Conservation (phyloP, 2,113 vertebrate genomes). For the Oncorhynchus masou region DNA sequence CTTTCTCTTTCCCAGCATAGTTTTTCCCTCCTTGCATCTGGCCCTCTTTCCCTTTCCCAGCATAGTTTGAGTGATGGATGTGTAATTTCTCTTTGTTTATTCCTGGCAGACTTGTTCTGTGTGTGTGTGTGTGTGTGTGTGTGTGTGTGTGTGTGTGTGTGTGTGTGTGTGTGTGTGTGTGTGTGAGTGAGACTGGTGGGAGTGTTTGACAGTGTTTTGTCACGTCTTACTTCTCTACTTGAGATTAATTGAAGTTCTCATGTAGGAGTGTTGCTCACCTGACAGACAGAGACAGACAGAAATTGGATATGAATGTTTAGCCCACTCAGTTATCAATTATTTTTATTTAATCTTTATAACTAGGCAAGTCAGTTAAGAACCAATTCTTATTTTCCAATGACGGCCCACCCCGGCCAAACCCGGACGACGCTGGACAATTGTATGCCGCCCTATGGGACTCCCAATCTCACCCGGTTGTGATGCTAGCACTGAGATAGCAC, state of each 20-base stretch:
- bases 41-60: background rate
- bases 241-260: slow-evolving; percentile 22
- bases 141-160: background rate
- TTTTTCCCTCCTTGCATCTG: slow-evolving; percentile 3
- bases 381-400: too few relatives aligned
- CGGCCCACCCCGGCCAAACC: too few relatives aligned
- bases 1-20: slow-evolving; percentile 6
- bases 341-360: too few relatives aligned
- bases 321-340: slow-evolving; percentile 51
- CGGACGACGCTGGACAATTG: too few relatives aligned
- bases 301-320: background rate
- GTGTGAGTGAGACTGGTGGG: too few relatives aligned
- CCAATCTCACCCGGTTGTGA: too few relatives aligned
- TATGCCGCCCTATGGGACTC: too few relatives aligned
- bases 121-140: background rate
- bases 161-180: background rate
- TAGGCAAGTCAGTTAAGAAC: too few relatives aligned
- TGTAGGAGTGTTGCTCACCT: too few relatives aligned
- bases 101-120: background rate
- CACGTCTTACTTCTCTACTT: background rate
- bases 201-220: background rate
- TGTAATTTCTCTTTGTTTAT: slow-evolving; percentile 30
- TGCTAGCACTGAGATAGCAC: too few relatives aligned
- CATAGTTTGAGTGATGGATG: slow-evolving; percentile 18
- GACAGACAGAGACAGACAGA: background rate